Conservation (phyloP, 2,797 vertebrate genomes). For the Atherinosoma microstoma region DNA sequence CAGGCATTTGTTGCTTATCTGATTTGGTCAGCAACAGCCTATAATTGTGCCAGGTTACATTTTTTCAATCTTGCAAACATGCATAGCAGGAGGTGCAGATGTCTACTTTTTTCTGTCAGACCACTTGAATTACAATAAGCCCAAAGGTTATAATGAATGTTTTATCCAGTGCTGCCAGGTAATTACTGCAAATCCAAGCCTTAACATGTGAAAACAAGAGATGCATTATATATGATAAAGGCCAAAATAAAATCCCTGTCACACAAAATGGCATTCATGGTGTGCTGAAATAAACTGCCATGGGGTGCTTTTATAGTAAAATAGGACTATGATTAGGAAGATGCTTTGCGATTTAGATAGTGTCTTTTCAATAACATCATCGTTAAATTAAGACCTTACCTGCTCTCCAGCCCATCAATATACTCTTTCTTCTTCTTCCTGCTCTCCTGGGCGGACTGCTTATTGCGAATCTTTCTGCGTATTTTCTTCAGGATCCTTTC, state of each 20-base stretch:
- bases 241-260: neutral
- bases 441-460: slow-evolving; percentile 95
- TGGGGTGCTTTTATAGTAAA: neutral
- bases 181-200: neutral
- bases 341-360: neutral
- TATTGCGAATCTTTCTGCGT: slow-evolving; percentile 94
- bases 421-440: slow-evolving; percentile 98
- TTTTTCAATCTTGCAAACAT: neutral
- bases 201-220: neutral
- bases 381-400: slow-evolving; percentile 74
- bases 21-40: neutral
- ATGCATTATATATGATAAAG: neutral
- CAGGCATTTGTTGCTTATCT: neutral
- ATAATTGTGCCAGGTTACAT: neutral
- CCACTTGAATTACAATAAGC: neutral
- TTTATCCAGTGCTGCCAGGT: neutral
- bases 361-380: neutral
- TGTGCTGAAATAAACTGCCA: neutral
- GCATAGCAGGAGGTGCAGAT: neutral
- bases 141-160: neutral
- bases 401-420: slow-evolving; percentile 91
- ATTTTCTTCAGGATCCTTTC: slow-evolving; percentile 95
- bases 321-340: neutral
- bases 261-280: neutral
- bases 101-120: neutral